These are phyloP conservation scores for Drosophila tanythrix DNA, from an alignment of 2,888 invertebrate genomes.

Conservation along the genomic window DNA sequence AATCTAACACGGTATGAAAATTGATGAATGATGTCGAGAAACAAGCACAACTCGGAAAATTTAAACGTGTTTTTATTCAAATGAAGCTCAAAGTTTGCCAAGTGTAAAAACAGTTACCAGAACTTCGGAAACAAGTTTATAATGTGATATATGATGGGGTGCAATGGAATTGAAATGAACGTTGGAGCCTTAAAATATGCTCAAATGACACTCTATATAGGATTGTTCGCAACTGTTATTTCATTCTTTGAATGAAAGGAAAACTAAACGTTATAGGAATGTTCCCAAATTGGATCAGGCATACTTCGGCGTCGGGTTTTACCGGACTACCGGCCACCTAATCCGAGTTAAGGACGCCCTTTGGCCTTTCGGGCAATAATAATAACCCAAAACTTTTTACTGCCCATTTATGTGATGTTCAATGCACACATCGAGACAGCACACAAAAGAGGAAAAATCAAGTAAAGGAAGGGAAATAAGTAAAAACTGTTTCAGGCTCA, in stretches of 20 bases:
- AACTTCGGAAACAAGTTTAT: conserved; percentile 8
- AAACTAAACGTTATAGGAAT: neutral
- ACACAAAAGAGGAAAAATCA: conserved; percentile 7
- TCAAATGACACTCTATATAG: neutral
- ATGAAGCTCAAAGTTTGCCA: conserved; percentile 26
- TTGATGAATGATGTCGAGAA: conserved; percentile 19
- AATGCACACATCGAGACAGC: conserved; percentile 29
- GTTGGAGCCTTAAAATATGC: neutral
- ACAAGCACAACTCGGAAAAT: conserved; percentile 11
- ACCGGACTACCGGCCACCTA: conserved; percentile 25
- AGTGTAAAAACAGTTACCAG: conserved; percentile 8
- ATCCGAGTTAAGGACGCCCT: conserved; percentile 21
- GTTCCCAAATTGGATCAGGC: neutral
- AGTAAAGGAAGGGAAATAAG: neutral
- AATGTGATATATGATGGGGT: neutral
- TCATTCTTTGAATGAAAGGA: neutral
- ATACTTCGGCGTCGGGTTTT: conserved; percentile 7
- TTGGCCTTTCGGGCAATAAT: conserved; percentile 18
- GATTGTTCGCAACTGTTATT: neutral
- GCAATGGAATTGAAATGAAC: neutral
- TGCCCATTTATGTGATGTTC: conserved; percentile 37
- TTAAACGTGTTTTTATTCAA: conserved; percentile 37
- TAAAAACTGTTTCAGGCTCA: conserved; percentile 42
- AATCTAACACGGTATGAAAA: conserved; percentile 16
- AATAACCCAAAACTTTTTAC: conserved; percentile 24